phyloP scores from a whole-genome alignment of 2,888 invertebrate species.

The Alsophila aescularia region DNA sequence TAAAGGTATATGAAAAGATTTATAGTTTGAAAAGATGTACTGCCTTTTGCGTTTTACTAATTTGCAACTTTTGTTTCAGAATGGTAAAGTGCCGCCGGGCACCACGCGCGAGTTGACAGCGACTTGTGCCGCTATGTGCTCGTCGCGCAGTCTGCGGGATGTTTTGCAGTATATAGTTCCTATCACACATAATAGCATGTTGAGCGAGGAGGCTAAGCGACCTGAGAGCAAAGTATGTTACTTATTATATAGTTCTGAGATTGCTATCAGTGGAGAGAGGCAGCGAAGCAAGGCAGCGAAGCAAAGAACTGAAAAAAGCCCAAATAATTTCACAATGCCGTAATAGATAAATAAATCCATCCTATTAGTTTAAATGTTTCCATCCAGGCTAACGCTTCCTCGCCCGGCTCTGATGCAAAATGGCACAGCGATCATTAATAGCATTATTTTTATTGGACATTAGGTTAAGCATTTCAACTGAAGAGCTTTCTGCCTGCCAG shows the following conservation, averaged over 20 bases:
- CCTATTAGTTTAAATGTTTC: too few species aligned
- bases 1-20: too few species aligned
- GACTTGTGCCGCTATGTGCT: slow-evolving; percentile 93
- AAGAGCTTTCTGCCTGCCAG: too few species aligned
- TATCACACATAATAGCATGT: slow-evolving; percentile 59
- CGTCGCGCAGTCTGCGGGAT: slow-evolving; percentile 73
- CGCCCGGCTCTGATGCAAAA: too few species aligned
- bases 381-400: too few species aligned
- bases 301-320: too few species aligned
- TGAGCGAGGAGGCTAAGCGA: slow-evolving; percentile 49
- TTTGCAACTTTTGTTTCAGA: slow-evolving; percentile 44
- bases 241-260: background rate
- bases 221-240: slow-evolving; percentile 60
- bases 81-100: slow-evolving; percentile 60
- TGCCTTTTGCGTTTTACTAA: background rate
- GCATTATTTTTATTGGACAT: too few species aligned
- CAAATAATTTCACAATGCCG: too few species aligned
- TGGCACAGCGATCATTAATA: too few species aligned
- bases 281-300: background rate
- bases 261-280: too few species aligned
- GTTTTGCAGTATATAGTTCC: slow-evolving; percentile 74
- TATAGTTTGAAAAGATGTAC: background rate
- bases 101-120: slow-evolving; percentile 80
- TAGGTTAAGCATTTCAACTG: too few species aligned
- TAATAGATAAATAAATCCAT: too few species aligned